Evolutionary conservation across 2,797 vertebrate species (phyloP), one percentile per base, ranked within the genome.

Genomic region (Oophaga sylvatica): DNA sequence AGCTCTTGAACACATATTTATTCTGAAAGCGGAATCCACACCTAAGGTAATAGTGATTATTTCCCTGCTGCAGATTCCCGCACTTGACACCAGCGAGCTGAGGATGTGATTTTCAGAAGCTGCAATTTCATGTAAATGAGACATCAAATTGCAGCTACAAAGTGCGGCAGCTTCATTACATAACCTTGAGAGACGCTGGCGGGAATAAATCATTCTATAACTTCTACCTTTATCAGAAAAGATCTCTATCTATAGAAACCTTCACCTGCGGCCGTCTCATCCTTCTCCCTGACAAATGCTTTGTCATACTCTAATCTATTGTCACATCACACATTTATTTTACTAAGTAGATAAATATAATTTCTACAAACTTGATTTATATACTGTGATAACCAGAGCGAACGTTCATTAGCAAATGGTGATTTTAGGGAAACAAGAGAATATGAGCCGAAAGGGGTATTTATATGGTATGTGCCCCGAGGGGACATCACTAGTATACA

Each of bases 41-140:
- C 35, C 35, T 65, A 63, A 65, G 12, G 45, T n/a, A 62, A 81
- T 81, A 65, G 31, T 10, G 20, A 59, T 16, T 16, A 35, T 41
- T 60, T n/a, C 67, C 67, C 53, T 31, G 16, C 26, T 19, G 57
- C 53, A 76, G 45, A 83, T 56, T 71, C 57, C 68, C 6, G 48
- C 63, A 80, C 62, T 80, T 70, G 20, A 26, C 53, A 62, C 65
- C 35, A 71, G 70, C 56, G 26, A 67, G 80, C 26, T 41, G 53
- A 75, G 81, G 29, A 81, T 70, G 76, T 56, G 60, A 53, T 62
- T 29, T 41, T 0, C 59, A 68, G 15, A 80, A 85, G 68, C 79
- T 77, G 79, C 86, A 89, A 89, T 89, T 89, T 68, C n/a, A 86
- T 89, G 87, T 68, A 89, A 89, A 86, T 85, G 78, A 86, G 79